Evolutionary conservation across 2,888 invertebrate genomes (phyloP), one percentile per base, ranked within the genome.

Genomic region (Cylloceria caligata): DNA sequence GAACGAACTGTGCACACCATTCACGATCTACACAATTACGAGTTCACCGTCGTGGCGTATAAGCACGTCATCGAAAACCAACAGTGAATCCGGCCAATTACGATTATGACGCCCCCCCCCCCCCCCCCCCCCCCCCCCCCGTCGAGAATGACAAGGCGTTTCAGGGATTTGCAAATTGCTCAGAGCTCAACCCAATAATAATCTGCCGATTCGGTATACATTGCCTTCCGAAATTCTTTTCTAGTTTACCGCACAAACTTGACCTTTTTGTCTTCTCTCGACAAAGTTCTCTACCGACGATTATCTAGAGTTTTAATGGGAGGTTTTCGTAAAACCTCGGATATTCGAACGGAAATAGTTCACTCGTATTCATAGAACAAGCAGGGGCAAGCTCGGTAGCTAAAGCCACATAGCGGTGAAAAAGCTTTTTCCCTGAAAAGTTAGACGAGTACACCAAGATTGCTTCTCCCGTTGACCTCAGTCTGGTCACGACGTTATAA

Each of bases 21-120:
- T 16, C 52, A 6, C 52, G 77, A 69, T 39, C 39, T 64, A 55
- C 42, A 77, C 69, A 77, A 77, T 77, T 77, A 64, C 52, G 30
- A n/a, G 24, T 62, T 62, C 49, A 0, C 13, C 27, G 42, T 52
- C 45, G 62, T 49, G 49, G 27, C 62, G n/a, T 21, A 16, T 47
- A 76, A 64, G 30, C 47, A 21, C 21, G 42, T 69, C 55, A 62
- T 64, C 36, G 27, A 24, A 69, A 68, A 49, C 30, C 36, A 19
- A 6, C 62, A 19, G 4, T 6, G 9, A 64, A 69, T 60, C 16
- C 30, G 39, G 21, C 19, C 19, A 24, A 11, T 42, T 13, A 6
- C 39, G 49, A 19, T 30, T 49, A 45, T 47, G 65, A 13, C 11
- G 52, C 2, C 36, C 21, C 36, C n/a, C 21, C 4, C 24, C 2